phyloP scores from a whole-genome alignment of 2,888 invertebrate genomes.

The Octodonta nipae region DNA sequence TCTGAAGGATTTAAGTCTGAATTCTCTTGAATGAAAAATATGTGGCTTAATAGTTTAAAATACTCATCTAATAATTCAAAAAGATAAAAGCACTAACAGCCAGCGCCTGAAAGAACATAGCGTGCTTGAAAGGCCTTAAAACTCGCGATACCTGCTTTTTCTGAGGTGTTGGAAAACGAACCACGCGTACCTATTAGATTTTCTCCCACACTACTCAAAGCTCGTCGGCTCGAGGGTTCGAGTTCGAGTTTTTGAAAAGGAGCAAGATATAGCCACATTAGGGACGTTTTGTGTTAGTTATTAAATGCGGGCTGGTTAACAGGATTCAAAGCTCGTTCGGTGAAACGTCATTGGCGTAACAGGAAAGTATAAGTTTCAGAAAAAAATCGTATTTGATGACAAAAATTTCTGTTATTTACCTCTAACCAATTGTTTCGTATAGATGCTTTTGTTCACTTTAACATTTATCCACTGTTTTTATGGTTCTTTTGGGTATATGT shows the following conservation, averaged over 20 bases:
- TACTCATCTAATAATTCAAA: no score
- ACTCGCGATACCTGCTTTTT: conserved; percentile 7
- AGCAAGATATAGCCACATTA: conserved; percentile 35
- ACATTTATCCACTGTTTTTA: no score
- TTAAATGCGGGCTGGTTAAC: conserved; percentile 34
- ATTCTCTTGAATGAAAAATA: no score
- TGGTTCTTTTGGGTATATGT: no score
- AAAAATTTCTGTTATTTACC: no score
- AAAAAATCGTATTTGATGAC: no score
- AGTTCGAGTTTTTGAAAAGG: conserved; percentile 27
- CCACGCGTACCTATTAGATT: conserved; percentile 34
- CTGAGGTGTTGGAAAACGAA: conserved; percentile 22
- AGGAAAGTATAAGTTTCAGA: neutral
- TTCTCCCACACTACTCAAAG: conserved; percentile 36
- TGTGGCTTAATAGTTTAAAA: no score
- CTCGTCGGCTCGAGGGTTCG: conserved; percentile 4
- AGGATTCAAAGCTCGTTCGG: conserved; percentile 19
- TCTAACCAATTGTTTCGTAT: no score
- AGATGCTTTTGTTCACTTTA: no score
- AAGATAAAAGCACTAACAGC: no score
- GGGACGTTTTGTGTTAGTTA: conserved; percentile 34
- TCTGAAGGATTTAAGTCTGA: no score
- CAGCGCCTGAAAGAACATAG: conserved; percentile 4
- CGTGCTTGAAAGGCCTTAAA: conserved; percentile 6
- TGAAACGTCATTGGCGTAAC: conserved; percentile 6